Evolutionary conservation across 2,888 invertebrate species (phyloP).

Genomic region (Terebella lapidaria): DNA sequence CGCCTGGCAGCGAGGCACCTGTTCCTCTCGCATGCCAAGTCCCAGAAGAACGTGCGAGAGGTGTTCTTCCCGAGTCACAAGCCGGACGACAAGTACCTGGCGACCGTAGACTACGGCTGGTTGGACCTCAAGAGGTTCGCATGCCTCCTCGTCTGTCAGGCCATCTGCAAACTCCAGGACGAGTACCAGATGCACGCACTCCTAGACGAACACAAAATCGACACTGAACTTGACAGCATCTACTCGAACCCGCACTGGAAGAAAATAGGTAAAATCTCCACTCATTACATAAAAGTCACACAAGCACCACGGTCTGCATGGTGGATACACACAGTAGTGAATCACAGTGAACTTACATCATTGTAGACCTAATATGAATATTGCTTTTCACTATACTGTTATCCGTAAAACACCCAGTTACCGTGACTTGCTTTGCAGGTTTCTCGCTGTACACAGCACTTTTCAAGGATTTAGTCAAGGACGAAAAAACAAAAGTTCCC

Average conservation of each 20-base stretch:
- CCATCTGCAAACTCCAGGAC: constrained; percentile 35
- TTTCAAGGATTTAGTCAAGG: constrained; percentile 40
- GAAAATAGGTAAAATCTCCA: constrained; percentile 39
- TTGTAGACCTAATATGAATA: too few species aligned
- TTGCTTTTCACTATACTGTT: too few species aligned
- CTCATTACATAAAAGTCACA: too few species aligned
- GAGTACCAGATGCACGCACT: constrained; percentile 36
- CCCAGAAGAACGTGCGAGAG: constrained; percentile 34
- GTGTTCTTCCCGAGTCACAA: constrained; percentile 38
- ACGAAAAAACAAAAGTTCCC: constrained; percentile 31
- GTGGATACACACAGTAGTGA: not conserved
- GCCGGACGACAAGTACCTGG: constrained; percentile 21
- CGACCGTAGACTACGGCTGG: constrained; percentile 13
- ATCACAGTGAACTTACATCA: too few species aligned
- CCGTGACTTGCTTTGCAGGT: too few species aligned
- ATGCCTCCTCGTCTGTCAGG: constrained; percentile 35
- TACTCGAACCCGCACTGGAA: constrained; percentile 46
- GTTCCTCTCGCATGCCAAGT: constrained; percentile 36
- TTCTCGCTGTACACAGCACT: constrained; percentile 41
- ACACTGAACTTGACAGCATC: constrained; percentile 32
- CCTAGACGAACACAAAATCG: constrained; percentile 32
- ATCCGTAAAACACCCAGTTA: too few species aligned
- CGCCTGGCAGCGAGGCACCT: constrained; percentile 37
- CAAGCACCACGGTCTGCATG: not conserved
- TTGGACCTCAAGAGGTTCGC: constrained; percentile 41